phyloP scores from a whole-genome alignment of 2,797 vertebrate species.

The Denticeps clupeoides region DNA sequence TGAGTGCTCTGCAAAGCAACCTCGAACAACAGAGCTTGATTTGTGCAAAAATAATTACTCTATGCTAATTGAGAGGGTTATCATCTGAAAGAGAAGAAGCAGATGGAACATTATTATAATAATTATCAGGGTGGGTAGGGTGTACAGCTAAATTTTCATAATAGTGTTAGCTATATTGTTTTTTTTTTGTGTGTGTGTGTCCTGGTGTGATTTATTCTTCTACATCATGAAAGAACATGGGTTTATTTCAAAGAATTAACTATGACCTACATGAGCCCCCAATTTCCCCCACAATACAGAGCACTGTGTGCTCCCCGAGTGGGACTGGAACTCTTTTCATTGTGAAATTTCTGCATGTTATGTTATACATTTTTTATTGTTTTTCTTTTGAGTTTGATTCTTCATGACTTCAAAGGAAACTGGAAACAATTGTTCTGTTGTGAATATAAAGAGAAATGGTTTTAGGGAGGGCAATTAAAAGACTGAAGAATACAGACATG shows the following conservation, averaged over 20 bases:
- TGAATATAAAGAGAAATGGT: not conserved
- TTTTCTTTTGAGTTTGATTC: too few relatives aligned
- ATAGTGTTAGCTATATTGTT: conserved; percentile 5
- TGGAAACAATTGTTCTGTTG: conserved; percentile 4
- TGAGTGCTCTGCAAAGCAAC: too few relatives aligned
- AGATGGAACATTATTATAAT: too few relatives aligned
- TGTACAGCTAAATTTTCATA: too few relatives aligned
- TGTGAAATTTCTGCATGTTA: conserved; percentile 5
- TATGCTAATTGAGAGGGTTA: conserved; percentile 9
- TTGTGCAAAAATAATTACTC: conserved; percentile 14
- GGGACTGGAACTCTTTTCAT: not conserved
- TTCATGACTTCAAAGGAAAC: not conserved
- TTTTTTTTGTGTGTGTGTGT: conserved; percentile 2
- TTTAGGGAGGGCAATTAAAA: conserved; percentile 7
- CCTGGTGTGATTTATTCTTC: too few relatives aligned
- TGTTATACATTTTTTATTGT: too few relatives aligned
- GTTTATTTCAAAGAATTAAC: conserved; percentile 16
- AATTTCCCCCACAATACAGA: conserved; percentile 13
- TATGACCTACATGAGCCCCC: conserved; percentile 14
- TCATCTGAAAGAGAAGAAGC: not conserved
- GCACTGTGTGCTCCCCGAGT: conserved; percentile 7
- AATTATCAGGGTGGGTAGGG: too few relatives aligned
- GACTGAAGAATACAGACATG: too few relatives aligned
- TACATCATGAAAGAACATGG: conserved; percentile 15
- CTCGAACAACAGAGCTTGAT: too few relatives aligned